Evolutionary conservation across 2,888 invertebrate species (phyloP), one percentile per base, ranked within the genome.

Genomic region (Perizoma affinitatum): DNA sequence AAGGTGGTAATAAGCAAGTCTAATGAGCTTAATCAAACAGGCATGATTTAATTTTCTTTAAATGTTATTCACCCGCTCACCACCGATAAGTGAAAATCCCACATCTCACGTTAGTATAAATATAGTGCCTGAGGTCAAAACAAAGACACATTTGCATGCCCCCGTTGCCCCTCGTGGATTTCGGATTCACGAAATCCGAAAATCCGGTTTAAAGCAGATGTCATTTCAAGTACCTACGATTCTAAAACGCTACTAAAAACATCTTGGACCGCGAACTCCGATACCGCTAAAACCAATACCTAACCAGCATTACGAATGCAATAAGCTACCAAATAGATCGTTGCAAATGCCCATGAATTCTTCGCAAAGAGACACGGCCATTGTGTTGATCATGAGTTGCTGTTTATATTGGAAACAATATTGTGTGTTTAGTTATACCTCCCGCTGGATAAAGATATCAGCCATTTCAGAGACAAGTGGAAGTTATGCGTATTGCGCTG

Each of bases 231-330:
- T 22, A 22, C 22, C 22, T 38, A 42, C 74, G 73, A 35, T 38
- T 6, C 10, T n/a, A 2, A 44, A 35, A 6, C 52, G 55, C 56
- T 44, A 35, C 10, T n/a, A 8, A 43, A 34, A 6, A 22, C 35
- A 9, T 44, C 64, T 74, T 73, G 55, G 4, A 66, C 74, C 75
- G 70, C 8, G 3, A 5, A 41, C 65, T 67, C 70, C 9, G 54
- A 58, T 58, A 54, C 68, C 71, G 68, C 63, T 73, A 47, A 68
- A 77, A 72, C 73, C 78, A 79, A 82, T 84, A 83, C 72, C 80
- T 83, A 85, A 82, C 83, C 80, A 79, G 81, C 82, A 83, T 84
- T 85, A 84, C 80, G 78, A 82, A 83, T 76, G 82, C 86, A 86
- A 86, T 86, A 86, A 84, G 79, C 79, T 69, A 79, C 76, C 73